Conservation (phyloP, 2,113 vertebrate genomes). For the Hemiscyllium ocellatum region DNA sequence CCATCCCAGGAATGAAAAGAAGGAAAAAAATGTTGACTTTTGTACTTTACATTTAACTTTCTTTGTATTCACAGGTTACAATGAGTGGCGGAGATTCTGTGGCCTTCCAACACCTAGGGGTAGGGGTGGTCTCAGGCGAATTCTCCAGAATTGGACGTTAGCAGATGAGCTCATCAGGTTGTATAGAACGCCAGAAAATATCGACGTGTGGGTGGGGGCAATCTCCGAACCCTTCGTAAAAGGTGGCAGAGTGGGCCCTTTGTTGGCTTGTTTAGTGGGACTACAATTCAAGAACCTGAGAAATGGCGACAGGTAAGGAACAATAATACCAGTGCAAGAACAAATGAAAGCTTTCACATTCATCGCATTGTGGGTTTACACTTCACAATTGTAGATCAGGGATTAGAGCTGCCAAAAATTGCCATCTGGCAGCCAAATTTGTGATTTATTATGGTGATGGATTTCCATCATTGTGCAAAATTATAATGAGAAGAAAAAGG, state of each 20-base stretch:
- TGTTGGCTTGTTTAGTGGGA: slow-evolving; percentile 4
- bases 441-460: background rate
- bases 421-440: background rate
- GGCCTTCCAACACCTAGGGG: slow-evolving; percentile 54
- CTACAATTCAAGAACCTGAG: slow-evolving; percentile 21
- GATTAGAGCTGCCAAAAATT: background rate
- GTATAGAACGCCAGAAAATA: slow-evolving; percentile 57
- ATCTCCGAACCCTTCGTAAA: slow-evolving; percentile 59
- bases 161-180: slow-evolving; percentile 52
- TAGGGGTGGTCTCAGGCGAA: slow-evolving; percentile 45
- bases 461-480: background rate
- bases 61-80: slow-evolving; percentile 55
- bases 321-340: background rate
- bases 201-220: slow-evolving; percentile 62
- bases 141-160: slow-evolving; percentile 49
- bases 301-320: slow-evolving; percentile 16
- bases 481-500: too few species aligned
- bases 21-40: too few species aligned
- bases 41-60: background rate
- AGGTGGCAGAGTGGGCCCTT: slow-evolving; percentile 1
- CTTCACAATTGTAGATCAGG: background rate
- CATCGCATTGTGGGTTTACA: background rate
- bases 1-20: too few species aligned
- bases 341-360: background rate
- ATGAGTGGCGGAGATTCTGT: slow-evolving; percentile 57